phyloP scores from a whole-genome alignment of 2,888 invertebrate genomes.

The Sialis lutaria region DNA sequence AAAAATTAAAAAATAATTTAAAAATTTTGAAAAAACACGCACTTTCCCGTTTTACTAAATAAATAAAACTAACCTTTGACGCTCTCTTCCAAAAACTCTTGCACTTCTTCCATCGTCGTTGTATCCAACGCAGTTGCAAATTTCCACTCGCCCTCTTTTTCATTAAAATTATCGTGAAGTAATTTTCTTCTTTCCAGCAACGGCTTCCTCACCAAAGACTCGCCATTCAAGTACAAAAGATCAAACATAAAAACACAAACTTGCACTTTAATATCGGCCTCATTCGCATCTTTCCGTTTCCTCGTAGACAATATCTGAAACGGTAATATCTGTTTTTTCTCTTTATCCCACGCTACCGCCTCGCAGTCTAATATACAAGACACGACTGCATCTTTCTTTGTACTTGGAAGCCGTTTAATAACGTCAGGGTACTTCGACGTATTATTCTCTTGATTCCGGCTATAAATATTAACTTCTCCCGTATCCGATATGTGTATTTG shows the following conservation, averaged over 20 bases:
- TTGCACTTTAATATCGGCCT: constrained; percentile 39
- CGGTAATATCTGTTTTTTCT: constrained; percentile 76
- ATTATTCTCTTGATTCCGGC: constrained; percentile 90
- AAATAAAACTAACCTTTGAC: constrained; percentile 35
- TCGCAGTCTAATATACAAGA: constrained; percentile 92
- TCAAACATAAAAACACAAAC: constrained; percentile 97
- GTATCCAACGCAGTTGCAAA: constrained; percentile 78
- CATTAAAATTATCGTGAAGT: constrained; percentile 50
- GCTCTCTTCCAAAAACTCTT: constrained; percentile 84
- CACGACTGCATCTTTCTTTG: constrained; percentile 36
- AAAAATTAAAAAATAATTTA: no score
- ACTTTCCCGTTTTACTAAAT: no score
- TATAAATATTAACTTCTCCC: constrained; percentile 66
- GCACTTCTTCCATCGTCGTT: constrained; percentile 74
- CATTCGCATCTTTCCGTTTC: constrained; percentile 66
- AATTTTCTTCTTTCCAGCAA: constrained; percentile 57
- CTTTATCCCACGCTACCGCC: constrained; percentile 90
- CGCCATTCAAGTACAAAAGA: constrained; percentile 79
- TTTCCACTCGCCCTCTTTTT: constrained; percentile 64
- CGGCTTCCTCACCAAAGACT: constrained; percentile 61
- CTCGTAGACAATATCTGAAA: constrained; percentile 92
- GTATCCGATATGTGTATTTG: constrained; percentile 64
- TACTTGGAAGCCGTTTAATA: constrained; percentile 45
- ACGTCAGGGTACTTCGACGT: constrained; percentile 94
- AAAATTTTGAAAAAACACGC: no score